phyloP scores from a whole-genome alignment of 2,113 vertebrate genomes.

The Ellobius talpinus region DNA sequence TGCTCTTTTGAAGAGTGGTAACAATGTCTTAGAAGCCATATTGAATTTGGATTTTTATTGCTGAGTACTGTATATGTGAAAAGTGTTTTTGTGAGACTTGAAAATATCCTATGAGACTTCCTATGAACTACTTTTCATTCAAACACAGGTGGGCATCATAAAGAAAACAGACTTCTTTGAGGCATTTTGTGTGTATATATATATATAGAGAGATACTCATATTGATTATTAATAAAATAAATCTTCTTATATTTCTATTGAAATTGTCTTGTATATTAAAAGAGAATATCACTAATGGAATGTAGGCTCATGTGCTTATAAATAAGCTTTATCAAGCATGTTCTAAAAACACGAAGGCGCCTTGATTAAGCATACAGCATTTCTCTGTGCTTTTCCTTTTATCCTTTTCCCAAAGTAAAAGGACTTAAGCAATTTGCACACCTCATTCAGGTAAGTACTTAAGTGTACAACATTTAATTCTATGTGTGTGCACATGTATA shows the following conservation, averaged over 20 bases:
- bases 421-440: not conserved
- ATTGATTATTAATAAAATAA: not conserved
- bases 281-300: not conserved
- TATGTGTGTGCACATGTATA: not conserved
- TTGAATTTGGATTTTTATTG: constrained; percentile 12
- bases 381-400: not conserved
- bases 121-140: not conserved
- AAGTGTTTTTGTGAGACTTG: not conserved
- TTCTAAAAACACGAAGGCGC: not conserved
- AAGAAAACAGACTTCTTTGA: not conserved
- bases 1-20: not conserved
- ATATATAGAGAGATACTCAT: not conserved
- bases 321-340: not conserved
- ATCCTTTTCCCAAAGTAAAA: not conserved
- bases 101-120: not conserved
- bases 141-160: not conserved
- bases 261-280: not conserved
- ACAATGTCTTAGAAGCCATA: not conserved
- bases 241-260: constrained; percentile 1
- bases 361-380: not conserved
- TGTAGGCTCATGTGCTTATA: not conserved
- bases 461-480: constrained; percentile 10
- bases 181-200: not conserved
- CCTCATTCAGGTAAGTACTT: not conserved
- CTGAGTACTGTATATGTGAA: not conserved